Percentiles rank a stretch among this genome's conserved stretches.
Conservation (phyloP, 2,888 invertebrate genomes). For the Eurytoma adleriae region DNA sequence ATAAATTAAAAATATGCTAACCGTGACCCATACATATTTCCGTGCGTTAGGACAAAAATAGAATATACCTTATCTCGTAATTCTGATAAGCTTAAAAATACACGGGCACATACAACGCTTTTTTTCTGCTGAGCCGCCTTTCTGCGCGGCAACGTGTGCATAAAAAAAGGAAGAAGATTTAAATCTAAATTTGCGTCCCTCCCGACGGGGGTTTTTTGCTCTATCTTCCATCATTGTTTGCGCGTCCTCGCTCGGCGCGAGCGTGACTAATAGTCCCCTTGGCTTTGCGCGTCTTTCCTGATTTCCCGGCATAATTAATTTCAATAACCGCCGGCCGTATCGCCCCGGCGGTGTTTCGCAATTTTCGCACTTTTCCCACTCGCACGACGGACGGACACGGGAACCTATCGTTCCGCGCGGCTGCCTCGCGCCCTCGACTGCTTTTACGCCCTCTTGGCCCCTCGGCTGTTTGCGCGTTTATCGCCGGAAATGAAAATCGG, state of each 20-base stretch:
- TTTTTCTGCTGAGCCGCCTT: no score
- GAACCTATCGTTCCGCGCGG: neutral
- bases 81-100: no score
- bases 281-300: conserved; percentile 41
- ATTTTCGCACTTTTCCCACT: conserved; percentile 44
- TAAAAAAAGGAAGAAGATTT: conserved; percentile 13
- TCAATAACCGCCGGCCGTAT: conserved; percentile 35
- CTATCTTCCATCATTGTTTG: conserved; percentile 15
- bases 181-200: conserved; percentile 26
- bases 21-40: no score
- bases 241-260: conserved; percentile 15
- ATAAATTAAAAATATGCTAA: neutral
- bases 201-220: neutral
- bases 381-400: neutral
- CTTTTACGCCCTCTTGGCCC: neutral
- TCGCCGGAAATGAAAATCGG: conserved; percentile 30
- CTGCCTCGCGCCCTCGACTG: neutral
- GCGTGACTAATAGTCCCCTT: conserved; percentile 59
- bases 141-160: no score
- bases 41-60: no score
- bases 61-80: no score
- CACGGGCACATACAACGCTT: no score
- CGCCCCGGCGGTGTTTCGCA: conserved; percentile 57
- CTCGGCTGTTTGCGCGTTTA: conserved; percentile 6
- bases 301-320: conserved; percentile 60